These are phyloP conservation scores for Bradynema listronoti DNA, from an alignment of 1,140 invertebrate genomes.

Conservation along the genomic window DNA sequence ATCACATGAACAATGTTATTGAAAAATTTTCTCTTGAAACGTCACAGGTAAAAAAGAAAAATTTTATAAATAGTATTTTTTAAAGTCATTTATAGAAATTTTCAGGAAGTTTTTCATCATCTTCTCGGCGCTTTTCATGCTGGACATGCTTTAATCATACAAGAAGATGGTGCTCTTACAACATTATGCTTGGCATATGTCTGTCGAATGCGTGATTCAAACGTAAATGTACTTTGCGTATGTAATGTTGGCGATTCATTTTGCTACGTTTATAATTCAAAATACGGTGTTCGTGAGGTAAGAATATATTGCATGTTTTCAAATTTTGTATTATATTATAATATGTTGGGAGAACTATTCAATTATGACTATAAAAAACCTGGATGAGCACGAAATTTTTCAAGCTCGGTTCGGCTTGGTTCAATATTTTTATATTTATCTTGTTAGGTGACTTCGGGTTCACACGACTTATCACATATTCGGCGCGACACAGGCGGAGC, in stretches of 20 bases:
- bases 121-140: conserved; percentile 76
- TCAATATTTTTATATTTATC: not conserved
- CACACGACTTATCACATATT: conserved; percentile 80
- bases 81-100: not conserved
- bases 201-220: conserved; percentile 56
- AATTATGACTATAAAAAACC: no score
- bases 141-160: conserved; percentile 77
- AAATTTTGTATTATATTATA: no score
- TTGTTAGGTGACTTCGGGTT: conserved; percentile 65
- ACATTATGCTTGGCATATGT: conserved; percentile 70
- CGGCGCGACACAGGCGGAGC: conserved; percentile 82
- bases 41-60: conserved; percentile 59
- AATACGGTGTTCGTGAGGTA: conserved; percentile 68
- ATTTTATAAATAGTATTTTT: not conserved
- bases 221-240: conserved; percentile 73
- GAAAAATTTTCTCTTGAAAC: conserved; percentile 61
- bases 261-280: conserved; percentile 76
- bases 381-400: no score
- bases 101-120: conserved; percentile 70
- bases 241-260: conserved; percentile 85
- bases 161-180: conserved; percentile 77
- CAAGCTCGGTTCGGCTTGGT: no score
- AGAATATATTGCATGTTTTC: conserved; percentile 11
- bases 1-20: conserved; percentile 65
- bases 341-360: no score